These are phyloP conservation scores for Mugil cephalus DNA, from an alignment of 2,113 vertebrate species.

Conservation along the genomic window DNA sequence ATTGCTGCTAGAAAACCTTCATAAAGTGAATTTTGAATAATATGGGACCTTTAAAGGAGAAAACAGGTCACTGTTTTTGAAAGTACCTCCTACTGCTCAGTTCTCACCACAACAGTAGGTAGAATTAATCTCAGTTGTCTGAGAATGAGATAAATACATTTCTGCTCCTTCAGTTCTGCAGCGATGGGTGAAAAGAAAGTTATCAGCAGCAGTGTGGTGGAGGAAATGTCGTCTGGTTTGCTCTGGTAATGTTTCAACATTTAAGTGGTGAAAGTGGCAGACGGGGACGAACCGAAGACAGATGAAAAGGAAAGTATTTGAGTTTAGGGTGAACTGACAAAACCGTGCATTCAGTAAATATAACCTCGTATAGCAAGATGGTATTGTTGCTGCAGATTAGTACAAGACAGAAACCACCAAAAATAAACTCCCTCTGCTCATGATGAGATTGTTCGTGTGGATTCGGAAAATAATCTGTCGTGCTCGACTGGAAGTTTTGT, in stretches of 20 bases:
- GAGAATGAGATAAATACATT: constrained; percentile 33
- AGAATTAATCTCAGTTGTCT: constrained; percentile 20
- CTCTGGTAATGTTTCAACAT: constrained; percentile 47
- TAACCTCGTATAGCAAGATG: constrained; percentile 17
- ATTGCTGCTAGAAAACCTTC: no score
- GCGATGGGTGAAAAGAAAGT: constrained; percentile 6
- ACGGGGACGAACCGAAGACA: constrained; percentile 2
- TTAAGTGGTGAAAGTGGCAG: constrained; percentile 27
- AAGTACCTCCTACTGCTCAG: constrained; percentile 28
- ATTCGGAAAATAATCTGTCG: constrained; percentile 26
- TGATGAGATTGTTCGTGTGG: constrained; percentile 19
- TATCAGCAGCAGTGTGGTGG: constrained; percentile 28
- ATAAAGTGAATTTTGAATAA: no score
- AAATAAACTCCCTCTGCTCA: neutral
- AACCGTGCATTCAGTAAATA: constrained; percentile 27
- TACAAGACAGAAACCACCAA: neutral
- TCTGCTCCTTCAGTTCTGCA: constrained; percentile 22
- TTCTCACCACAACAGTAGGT: constrained; percentile 23
- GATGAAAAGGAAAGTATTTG: constrained; percentile 24
- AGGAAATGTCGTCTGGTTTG: neutral
- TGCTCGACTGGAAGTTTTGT: neutral
- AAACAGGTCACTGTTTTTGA: constrained; percentile 39
- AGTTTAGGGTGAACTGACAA: constrained; percentile 38
- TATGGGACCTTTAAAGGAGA: constrained; percentile 35
- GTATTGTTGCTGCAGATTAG: constrained; percentile 15